Percentiles rank a stretch among this genome's conserved stretches.
phyloP scores from a whole-genome alignment of 2,113 vertebrate species.

The Anhinga anhinga region DNA sequence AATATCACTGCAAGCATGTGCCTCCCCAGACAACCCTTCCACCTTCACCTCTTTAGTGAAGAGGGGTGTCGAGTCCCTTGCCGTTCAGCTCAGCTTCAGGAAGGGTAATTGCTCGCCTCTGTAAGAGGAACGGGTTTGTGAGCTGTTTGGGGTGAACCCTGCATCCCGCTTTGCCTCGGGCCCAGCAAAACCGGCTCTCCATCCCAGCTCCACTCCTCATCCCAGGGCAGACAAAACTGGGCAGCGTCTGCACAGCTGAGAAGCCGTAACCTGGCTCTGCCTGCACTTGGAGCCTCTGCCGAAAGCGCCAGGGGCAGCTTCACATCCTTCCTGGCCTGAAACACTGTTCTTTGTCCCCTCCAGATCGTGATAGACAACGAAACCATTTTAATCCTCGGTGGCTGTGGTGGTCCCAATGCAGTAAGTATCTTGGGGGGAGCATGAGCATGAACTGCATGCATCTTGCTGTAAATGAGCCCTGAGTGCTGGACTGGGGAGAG shows the following conservation, averaged over 20 bases:
- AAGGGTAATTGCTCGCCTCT: not conserved
- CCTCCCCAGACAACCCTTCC: not conserved
- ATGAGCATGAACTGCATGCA: fast-evolving
- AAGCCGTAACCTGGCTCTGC: not conserved
- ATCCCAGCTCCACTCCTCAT: not conserved
- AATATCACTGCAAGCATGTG: not conserved
- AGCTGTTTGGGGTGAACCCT: not conserved
- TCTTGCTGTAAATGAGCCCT: not conserved
- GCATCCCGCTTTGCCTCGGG: not conserved
- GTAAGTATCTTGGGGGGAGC: constrained; percentile 75
- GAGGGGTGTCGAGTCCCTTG: fast-evolving
- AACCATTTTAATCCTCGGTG: constrained; percentile 93
- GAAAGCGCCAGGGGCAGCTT: fast-evolving
- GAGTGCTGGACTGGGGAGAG: not conserved
- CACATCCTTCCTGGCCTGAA: fast-evolving
- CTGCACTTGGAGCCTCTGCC: not conserved
- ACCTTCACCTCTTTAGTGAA: not conserved
- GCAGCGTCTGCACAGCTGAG: fast-evolving
- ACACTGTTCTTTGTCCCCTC: not conserved
- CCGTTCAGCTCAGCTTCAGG: not conserved
- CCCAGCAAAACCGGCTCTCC: not conserved
- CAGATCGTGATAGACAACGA: constrained; percentile 93
- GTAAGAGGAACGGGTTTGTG: not conserved
- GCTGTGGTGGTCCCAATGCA: constrained; percentile 97
- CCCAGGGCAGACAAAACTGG: fast-evolving